Percentiles rank a stretch among this genome's conserved stretches.
phyloP scores from a whole-genome alignment of 1,140 invertebrate genomes.

The Leguminivora glycinivorella region DNA sequence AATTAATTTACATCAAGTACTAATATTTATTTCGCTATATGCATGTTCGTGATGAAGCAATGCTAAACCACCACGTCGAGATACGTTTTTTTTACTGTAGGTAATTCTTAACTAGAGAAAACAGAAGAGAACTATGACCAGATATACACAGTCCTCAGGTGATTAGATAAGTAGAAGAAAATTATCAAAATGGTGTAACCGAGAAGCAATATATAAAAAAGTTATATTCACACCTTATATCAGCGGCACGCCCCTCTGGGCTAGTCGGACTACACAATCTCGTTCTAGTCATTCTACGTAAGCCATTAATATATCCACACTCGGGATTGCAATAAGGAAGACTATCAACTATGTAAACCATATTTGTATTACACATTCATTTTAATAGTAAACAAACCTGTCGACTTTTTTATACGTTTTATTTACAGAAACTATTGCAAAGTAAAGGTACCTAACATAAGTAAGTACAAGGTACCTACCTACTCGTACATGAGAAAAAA shows the following conservation, averaged over 20 bases:
- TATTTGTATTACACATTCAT: no score
- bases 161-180: slow-evolving; percentile 11
- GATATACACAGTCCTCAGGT: not conserved
- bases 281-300: not conserved
- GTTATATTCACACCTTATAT: not conserved
- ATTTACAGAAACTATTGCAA: no score
- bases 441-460: no score
- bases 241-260: not conserved
- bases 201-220: slow-evolving; percentile 3
- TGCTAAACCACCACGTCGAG: not conserved
- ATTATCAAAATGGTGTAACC: slow-evolving; percentile 16
- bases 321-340: not conserved
- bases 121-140: not conserved
- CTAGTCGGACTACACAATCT: not conserved
- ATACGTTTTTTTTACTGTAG: not conserved
- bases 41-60: not conserved
- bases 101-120: not conserved
- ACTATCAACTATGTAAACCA: not conserved
- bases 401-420: no score
- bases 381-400: no score
- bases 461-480: no score
- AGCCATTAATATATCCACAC: not conserved
- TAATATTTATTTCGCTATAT: no score
- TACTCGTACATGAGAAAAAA: no score
- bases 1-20: no score